Percentiles rank a stretch among this genome's conserved stretches.
Evolutionary conservation across 2,888 invertebrate genomes (phyloP).

Genomic region (Polyommatus icarus): DNA sequence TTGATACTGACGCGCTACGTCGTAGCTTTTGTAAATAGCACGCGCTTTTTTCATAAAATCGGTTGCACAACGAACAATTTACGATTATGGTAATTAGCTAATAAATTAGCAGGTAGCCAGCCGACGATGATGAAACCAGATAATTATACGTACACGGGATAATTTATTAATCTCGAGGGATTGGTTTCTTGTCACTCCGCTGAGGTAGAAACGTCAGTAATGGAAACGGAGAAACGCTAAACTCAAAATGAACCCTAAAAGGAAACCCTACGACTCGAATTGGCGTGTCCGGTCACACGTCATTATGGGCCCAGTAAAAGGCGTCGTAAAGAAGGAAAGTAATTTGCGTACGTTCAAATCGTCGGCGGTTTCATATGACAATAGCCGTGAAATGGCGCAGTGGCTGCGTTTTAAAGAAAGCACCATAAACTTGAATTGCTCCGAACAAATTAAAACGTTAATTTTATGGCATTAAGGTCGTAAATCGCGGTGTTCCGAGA

Average conservation of each 20-base stretch:
- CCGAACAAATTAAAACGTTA: conserved; percentile 73
- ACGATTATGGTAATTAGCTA: not conserved
- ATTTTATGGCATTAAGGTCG: conserved; percentile 70
- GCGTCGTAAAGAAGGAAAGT: conserved; percentile 70
- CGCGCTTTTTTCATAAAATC: not conserved
- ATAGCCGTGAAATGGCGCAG: conserved; percentile 73
- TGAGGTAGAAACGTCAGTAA: conserved; percentile 14
- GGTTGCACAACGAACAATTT: not conserved
- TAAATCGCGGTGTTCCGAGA: conserved; percentile 63
- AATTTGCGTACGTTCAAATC: conserved; percentile 66
- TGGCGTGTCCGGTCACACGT: conserved; percentile 19
- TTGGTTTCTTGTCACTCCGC: conserved; percentile 15
- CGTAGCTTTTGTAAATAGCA: not conserved
- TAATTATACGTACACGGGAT: conserved; percentile 16
- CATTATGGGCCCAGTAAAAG: conserved; percentile 43
- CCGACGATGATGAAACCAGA: conserved; percentile 23
- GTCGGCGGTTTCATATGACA: conserved; percentile 53
- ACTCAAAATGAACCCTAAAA: conserved; percentile 1
- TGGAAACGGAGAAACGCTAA: conserved; percentile 12
- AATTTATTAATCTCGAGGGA: conserved; percentile 23
- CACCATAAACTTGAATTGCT: conserved; percentile 66
- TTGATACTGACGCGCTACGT: no score
- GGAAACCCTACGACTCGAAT: conserved; percentile 2
- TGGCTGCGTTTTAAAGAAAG: conserved; percentile 57
- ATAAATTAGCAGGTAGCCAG: not conserved